Base-by-base conservation (phyloP, 2,113 vertebrate genomes). In the Piaya cayana region DNA sequence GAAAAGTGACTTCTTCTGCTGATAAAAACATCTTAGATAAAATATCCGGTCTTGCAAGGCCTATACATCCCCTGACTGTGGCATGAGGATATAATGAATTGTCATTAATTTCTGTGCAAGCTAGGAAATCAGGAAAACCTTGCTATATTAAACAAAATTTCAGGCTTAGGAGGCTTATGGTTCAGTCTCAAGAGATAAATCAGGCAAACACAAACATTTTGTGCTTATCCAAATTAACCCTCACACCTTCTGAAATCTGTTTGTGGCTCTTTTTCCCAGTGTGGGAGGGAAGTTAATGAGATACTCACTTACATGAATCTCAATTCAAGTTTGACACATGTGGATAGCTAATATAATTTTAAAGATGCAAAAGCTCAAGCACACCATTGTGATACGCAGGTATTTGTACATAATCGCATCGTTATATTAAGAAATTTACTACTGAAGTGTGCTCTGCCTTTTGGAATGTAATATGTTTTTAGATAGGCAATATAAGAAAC, bases 171-270 rank as follows among this genome's bases (percentile, higher is more conserved):
- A 77, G 37, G 18, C 58, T 90, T 90, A 60, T 36, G 6, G 56
- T 79, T 91, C 70, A 69, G 53, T 78, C 53, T 92, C 25, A 64
- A 52, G 81, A 93, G 60, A 47, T 63, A 71, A 93, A 82, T 90
- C 50, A 86, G 43, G 30, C 74, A 87, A 93, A 83, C 74, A 69
- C 47, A 77, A 90, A 82, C 53, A 58, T 36, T 91, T 79, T 64
- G 32, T 92, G 71, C 72, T 82, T 76, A 79, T 68, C 36, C 53
- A 75, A 93, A 92, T 89, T 82, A 91, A 78, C 91, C 77, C 74
- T 91, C 43, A 42, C 82, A 79, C 52, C 65, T 89, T 95, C 62
- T 95, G 86, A 79, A 95, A 87, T 92, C 60, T 65, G 18, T 78
- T 89, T 49, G 56, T 49, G 62, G 62, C 56, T 92, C 37, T 32